Evolutionary conservation across 2,797 vertebrate genomes (phyloP).

Genomic region (Chaenodraco wilsoni): DNA sequence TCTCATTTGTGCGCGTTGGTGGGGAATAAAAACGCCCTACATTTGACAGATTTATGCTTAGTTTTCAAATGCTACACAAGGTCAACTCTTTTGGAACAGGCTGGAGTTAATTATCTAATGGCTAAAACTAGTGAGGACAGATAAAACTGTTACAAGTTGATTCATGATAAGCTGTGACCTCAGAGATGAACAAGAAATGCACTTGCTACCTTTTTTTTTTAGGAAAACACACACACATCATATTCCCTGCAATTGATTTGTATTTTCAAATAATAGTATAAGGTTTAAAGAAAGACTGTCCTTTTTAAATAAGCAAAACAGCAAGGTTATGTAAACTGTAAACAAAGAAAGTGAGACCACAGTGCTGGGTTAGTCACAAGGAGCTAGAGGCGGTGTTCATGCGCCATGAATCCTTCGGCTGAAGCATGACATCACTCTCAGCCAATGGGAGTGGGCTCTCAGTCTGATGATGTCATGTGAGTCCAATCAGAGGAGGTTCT

Average conservation of each 20-base stretch:
- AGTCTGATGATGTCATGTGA: constrained; percentile 82
- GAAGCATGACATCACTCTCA: constrained; percentile 79
- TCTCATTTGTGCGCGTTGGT: constrained; percentile 22
- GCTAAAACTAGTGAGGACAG: constrained; percentile 38
- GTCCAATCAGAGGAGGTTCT: constrained; percentile 73
- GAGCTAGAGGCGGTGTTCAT: constrained; percentile 60
- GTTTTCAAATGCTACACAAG: constrained; percentile 19
- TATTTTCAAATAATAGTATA: neutral
- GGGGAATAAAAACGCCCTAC: constrained; percentile 7
- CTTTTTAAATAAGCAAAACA: neutral
- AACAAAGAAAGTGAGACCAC: constrained; percentile 48
- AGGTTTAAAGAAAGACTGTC: neutral
- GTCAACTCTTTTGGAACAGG: constrained; percentile 47
- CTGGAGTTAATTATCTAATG: constrained; percentile 54
- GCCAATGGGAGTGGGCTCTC: constrained; percentile 68
- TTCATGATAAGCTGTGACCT: constrained; percentile 25
- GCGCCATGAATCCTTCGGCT: constrained; percentile 52
- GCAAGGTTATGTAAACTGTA: constrained; percentile 46
- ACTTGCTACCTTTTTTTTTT: neutral
- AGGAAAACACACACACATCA: neutral
- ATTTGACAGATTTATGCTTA: constrained; percentile 34
- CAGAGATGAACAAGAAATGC: neutral
- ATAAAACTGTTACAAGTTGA: constrained; percentile 50
- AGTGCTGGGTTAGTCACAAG: constrained; percentile 52
- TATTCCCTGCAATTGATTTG: neutral